Base-by-base conservation (phyloP, 1,140 invertebrate genomes). In the Galendromus occidentalis region DNA sequence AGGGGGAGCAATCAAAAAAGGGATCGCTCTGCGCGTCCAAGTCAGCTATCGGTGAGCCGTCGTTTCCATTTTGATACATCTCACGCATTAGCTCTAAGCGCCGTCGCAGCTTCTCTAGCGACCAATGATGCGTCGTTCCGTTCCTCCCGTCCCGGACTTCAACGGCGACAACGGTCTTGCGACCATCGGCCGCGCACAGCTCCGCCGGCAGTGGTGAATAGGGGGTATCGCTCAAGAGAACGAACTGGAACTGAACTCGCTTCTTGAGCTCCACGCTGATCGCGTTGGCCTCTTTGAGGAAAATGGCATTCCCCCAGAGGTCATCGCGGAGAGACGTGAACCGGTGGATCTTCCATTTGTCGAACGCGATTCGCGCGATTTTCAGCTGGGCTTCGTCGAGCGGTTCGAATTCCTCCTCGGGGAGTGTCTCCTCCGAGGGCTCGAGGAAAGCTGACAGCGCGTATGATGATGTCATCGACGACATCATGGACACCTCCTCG, bases 121-220 rank as follows among this genome's bases (percentile, higher is more conserved):
- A 93, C 96, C 95, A 99, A 74, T 97, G 96, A 77, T 99, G 95
- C 9, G 91, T 94, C 1, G 95, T 94, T 6, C 94, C 94, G 76
- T 98, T 98, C 75, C 98, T 98, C 0, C 87, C 87, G 73, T 99
- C 95, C 70, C 93, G 87, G n/a, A 99, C 96, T 77, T 98, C 94
- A 0, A 99, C 91, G 7, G 93, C 95, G 0, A 99, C 95, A 66
- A 96, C 85, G 0, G 95, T 98, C 68, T 85, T 84, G 33, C 69
- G 79, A 45, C 74, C 66, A 9, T 72, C 67, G 64, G 71, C 68
- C 42, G 82, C 79, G 42, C 83, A 71, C 65, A 98, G 80, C 74
- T 98, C 94, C 0, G 84, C 80, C 0, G 91, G 89, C 64, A 99
- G 76, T 0, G 95, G 95, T 1, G 92, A 97, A 75, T 98, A 99